Evolutionary conservation across 53 echinoderm and acorn worm genomes (phyloP).

Genomic region (Echinometra lucunter): DNA sequence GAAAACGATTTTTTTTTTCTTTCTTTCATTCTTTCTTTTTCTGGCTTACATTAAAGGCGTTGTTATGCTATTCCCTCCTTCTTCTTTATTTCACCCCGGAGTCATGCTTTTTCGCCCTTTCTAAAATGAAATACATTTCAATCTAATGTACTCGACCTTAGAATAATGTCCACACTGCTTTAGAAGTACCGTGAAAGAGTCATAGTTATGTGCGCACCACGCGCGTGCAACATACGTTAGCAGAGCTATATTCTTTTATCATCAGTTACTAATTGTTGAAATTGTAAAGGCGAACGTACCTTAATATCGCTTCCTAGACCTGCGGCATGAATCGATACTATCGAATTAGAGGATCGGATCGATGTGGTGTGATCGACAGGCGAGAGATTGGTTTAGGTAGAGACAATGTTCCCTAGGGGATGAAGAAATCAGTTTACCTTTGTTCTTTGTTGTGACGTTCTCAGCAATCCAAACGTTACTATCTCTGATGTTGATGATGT

Average conservation of each 20-base stretch:
- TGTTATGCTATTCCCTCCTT: not conserved
- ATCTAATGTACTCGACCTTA: not conserved
- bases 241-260: not conserved
- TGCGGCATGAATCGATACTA: slow-evolving; percentile 45
- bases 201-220: not conserved
- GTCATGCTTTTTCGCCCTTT: not conserved
- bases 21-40: not conserved
- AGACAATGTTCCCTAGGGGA: not conserved
- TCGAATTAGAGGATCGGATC: slow-evolving; percentile 49
- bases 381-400: slow-evolving; percentile 19
- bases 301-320: slow-evolving; percentile 20
- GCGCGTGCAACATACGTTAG: not conserved
- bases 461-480: not conserved
- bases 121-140: slow-evolving; percentile 13
- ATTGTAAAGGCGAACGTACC: slow-evolving; percentile 8
- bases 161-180: not conserved
- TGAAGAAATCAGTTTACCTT: not conserved
- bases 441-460: not conserved
- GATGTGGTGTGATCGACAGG: slow-evolving; percentile 37
- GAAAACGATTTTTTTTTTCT: not conserved
- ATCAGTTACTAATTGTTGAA: not conserved
- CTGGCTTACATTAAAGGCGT: not conserved
- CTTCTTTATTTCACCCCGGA: not conserved
- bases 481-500: not conserved
- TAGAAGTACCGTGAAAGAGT: not conserved